Evolutionary conservation across 2,888 invertebrate genomes (phyloP), one percentile per base, ranked within the genome.

Genomic region (Candidula unifasciata): DNA sequence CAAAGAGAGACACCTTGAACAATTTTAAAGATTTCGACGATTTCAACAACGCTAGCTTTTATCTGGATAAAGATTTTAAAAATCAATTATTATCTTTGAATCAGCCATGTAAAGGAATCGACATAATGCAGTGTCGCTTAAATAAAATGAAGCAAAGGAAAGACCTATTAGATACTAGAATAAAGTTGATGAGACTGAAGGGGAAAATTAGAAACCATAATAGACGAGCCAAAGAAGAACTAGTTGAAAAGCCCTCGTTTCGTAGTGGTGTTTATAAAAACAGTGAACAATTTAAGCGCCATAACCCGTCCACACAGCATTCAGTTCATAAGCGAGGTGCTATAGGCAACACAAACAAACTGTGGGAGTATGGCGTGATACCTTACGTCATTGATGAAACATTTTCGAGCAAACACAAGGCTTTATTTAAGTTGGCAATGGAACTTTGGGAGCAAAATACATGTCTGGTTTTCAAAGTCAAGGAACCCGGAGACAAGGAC

Each of bases 401-500:
- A 94, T 92, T 98, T 94, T 97, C 97, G 94, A 94, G 98, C 0
- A 96, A 96, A 0, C 97, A 98, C 94, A 98, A 98, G 94, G 97
- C 98, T 0, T 95, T 99, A 71, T 99, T 99, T 95, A 98, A 98
- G 92, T 97, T 94, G 89, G 99, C 99, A n/a, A 99, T 99, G 99
- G 95, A 97, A 33, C 99, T 99, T 93, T 99, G 99, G 99, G 99
- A 99, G 94, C 99, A 99, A 94, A 97, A 96, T 92, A 99, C 99
- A 0, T 99, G 99, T 93, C 96, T 99, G 88, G 98, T 98, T 92
- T 99, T 99, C 92, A 97, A 99, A 27, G 98, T 99, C 93, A 95
- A 97, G 83, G 96, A 96, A 82, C 95, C 96, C 3, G 90, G 91
- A n/a, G 96, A 97, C 88, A 97, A 98, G 94, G 98, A 99, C 94